Percentiles rank a stretch among this genome's conserved stretches.
These are phyloP conservation scores for Panonychus citri DNA, from an alignment of 1,140 invertebrate species.

Conservation along the genomic window DNA sequence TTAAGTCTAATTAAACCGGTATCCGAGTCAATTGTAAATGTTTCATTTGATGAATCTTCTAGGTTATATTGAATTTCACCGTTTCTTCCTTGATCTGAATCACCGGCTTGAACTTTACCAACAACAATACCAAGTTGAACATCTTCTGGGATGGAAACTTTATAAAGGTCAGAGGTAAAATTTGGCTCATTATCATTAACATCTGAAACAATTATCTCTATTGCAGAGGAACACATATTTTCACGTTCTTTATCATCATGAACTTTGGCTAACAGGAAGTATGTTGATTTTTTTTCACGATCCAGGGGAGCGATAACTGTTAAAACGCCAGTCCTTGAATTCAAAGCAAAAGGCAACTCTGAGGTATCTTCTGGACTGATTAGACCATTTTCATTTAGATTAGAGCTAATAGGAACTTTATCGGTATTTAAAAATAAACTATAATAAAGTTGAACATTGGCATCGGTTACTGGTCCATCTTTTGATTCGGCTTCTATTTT, in stretches of 20 bases:
- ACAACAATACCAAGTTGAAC: conserved; percentile 43
- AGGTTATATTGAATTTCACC: conserved; percentile 91
- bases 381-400: neutral
- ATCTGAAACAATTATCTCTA: conserved; percentile 61
- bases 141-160: conserved; percentile 62
- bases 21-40: conserved; percentile 71
- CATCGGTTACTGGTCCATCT: conserved; percentile 31
- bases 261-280: neutral
- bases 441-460: conserved; percentile 50
- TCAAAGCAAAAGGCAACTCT: conserved; percentile 34
- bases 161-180: conserved; percentile 34
- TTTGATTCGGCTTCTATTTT: conserved; percentile 53
- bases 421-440: conserved; percentile 49
- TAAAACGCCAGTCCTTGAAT: conserved; percentile 65
- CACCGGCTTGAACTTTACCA: conserved; percentile 38
- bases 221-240: conserved; percentile 48
- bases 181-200: conserved; percentile 52
- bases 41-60: conserved; percentile 30
- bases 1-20: conserved; percentile 35
- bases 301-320: conserved; percentile 52
- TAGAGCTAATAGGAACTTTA: conserved; percentile 21
- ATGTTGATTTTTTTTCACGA: conserved; percentile 33
- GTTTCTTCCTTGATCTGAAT: conserved; percentile 77
- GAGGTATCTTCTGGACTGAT: neutral
- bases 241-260: neutral